A percentile compares a stretch with the other conserved stretches of the same genome.
Evolutionary conservation across 1,140 invertebrate species (phyloP).

Genomic region (Drosophila repletoides): DNA sequence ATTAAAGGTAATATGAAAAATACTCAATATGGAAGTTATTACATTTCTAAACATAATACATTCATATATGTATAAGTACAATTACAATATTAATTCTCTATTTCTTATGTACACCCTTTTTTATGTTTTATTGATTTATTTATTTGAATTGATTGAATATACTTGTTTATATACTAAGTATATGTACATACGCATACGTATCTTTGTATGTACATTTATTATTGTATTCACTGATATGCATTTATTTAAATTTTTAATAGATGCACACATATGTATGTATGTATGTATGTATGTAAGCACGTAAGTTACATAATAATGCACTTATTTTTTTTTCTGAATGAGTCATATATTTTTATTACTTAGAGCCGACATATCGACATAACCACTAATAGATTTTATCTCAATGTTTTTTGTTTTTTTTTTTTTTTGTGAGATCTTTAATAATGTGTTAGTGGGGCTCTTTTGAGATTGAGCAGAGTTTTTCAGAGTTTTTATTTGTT

Average conservation of each 20-base stretch:
- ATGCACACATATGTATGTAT: slow-evolving; percentile 16
- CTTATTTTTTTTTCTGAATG: too few species aligned
- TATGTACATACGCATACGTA: slow-evolving; percentile 18
- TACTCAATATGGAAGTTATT: slow-evolving; percentile 79
- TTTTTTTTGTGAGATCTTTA: too few species aligned
- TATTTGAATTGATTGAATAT: slow-evolving; percentile 49
- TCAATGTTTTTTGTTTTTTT: too few species aligned
- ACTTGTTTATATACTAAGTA: slow-evolving; percentile 22
- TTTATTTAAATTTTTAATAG: slow-evolving; percentile 61
- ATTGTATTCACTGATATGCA: slow-evolving; percentile 75
- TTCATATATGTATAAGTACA: slow-evolving; percentile 31
- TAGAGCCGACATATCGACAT: too few species aligned
- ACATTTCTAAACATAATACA: slow-evolving; percentile 69
- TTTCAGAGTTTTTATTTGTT: background rate
- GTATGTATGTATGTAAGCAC: background rate
- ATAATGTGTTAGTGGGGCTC: too few species aligned
- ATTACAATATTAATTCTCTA: slow-evolving; percentile 61
- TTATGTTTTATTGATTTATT: slow-evolving; percentile 22
- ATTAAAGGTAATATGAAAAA: slow-evolving; percentile 77
- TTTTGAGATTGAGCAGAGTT: slow-evolving; percentile 7
- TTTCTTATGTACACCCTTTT: slow-evolving; percentile 60
- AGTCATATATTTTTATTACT: too few species aligned
- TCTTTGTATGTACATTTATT: slow-evolving; percentile 22
- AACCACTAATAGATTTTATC: too few species aligned
- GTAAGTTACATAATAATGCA: too few species aligned